Evolutionary conservation across 2,113 vertebrate genomes (phyloP), one percentile per base, ranked within the genome.

Genomic region (Sturnus vulgaris): DNA sequence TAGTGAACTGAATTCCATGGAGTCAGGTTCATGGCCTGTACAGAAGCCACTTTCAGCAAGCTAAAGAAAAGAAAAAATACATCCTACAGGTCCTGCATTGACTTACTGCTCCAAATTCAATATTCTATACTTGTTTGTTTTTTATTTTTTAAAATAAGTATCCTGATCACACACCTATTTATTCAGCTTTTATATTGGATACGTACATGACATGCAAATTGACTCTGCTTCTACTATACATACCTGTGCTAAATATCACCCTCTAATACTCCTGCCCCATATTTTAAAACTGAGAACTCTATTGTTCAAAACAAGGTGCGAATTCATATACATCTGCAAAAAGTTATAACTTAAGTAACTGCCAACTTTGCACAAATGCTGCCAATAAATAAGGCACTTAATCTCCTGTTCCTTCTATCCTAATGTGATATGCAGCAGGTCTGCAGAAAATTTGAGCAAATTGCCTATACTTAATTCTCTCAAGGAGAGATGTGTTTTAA

Each of bases 11-110:
- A 99, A 99, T 96, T 99, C 99, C 98, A 99, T 98, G 71, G 99
- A 99, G 97, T 99, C 99, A 33, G 99, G 99, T 97, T 99, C 99
- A 57, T 99, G 99, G 88, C 99, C 99, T 65, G 99, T 99, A 96
- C 99, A 99, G 97, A 99, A 99, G 81, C 99, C 99, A 60, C 98
- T 98, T 98, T 99, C 99, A 96, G 98, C 98, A 96, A 99, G 98
- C 99, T 99, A 97, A 95, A 97, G 83, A 78, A 63, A 96, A 44
- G 71, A 75, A 94, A 86, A 95, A 57, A 40, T 30, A 86, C 39
- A 88, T 85, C 85, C 77, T 71, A 93, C 52, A 94, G 86, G 93
- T 56, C 44, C 33, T 60, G 42, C 42, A 37, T 50, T 94, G 49
- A 71, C 18, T 86, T n/a, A 71, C 50, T 16, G 49, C 7, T 94